phyloP scores from a whole-genome alignment of 2,888 invertebrate species.

The Orchesellides sinensis region DNA sequence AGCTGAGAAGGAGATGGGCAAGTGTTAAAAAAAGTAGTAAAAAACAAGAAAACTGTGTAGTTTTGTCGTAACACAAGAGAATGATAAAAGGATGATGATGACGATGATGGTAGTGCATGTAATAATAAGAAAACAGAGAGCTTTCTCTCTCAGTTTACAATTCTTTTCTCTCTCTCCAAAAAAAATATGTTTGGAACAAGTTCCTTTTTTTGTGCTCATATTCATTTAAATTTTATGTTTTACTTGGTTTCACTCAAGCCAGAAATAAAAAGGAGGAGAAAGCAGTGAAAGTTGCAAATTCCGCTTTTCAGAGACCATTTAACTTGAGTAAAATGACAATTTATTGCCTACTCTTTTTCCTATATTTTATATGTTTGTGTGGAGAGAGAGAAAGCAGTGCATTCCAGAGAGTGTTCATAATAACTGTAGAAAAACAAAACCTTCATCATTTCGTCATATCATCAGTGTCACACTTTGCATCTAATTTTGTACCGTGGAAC shows the following conservation, averaged over 20 bases:
- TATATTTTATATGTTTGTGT: neutral
- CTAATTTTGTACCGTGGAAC: too few species aligned
- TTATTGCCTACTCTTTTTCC: neutral
- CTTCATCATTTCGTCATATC: neutral
- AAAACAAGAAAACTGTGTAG: too few species aligned
- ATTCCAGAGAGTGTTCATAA: neutral
- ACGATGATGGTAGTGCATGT: too few species aligned
- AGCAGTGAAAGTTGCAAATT: too few species aligned
- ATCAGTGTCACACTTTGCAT: too few species aligned
- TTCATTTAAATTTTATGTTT: too few species aligned
- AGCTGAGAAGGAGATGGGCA: too few species aligned
- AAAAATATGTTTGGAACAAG: neutral
- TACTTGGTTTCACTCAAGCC: too few species aligned
- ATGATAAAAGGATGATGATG: too few species aligned
- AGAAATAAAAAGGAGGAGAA: too few species aligned
- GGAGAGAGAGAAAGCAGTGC: neutral
- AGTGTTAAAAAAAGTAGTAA: too few species aligned
- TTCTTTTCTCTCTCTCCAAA: neutral
- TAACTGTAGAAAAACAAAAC: neutral
- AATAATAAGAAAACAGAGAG: neutral
- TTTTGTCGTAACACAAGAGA: too few species aligned
- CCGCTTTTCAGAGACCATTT: neutral
- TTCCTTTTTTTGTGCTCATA: neutral
- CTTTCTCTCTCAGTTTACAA: neutral
- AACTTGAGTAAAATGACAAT: constrained; percentile 11